A percentile compares a stretch with the other conserved stretches of the same genome.
These are phyloP conservation scores for Leptinotarsa peninsularis DNA, from an alignment of 2,888 invertebrate species.

Conservation along the genomic window DNA sequence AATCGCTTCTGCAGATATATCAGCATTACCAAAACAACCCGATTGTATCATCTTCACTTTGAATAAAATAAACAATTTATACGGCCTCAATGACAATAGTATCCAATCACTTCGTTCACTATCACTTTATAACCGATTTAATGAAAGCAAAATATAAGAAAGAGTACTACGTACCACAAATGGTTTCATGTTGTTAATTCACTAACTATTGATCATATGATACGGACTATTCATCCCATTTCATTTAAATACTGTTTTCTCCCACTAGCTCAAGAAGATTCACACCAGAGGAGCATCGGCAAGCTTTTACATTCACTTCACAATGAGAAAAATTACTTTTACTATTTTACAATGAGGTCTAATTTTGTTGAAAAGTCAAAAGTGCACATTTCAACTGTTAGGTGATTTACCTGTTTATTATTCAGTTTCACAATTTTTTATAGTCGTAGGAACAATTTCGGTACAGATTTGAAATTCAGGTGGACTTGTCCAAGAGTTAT, in stretches of 20 bases:
- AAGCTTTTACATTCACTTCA: conserved; percentile 54
- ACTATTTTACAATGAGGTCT: conserved; percentile 53
- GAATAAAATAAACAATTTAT: conserved; percentile 18
- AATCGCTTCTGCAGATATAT: background rate
- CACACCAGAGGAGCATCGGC: conserved; percentile 42
- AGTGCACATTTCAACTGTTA: conserved; percentile 1
- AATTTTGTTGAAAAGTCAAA: conserved; percentile 45
- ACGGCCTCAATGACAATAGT: conserved; percentile 18
- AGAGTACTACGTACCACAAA: conserved; percentile 61
- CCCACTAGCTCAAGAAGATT: conserved; percentile 50
- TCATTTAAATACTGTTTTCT: conserved; percentile 53
- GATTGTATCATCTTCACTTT: conserved; percentile 13
- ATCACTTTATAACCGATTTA: conserved; percentile 33
- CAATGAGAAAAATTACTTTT: conserved; percentile 57
- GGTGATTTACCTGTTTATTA: conserved; percentile 3
- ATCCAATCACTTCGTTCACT: conserved; percentile 36
- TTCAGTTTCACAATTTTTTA: background rate
- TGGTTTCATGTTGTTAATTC: conserved; percentile 61
- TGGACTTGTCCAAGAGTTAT: too few relatives aligned
- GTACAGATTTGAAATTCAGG: background rate
- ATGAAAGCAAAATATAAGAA: conserved; percentile 34
- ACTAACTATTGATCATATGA: conserved; percentile 62
- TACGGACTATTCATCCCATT: conserved; percentile 57
- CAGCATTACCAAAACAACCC: background rate
- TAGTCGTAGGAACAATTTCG: background rate